phyloP scores from a whole-genome alignment of 2,888 invertebrate genomes.

The Drosophila emarginata region DNA sequence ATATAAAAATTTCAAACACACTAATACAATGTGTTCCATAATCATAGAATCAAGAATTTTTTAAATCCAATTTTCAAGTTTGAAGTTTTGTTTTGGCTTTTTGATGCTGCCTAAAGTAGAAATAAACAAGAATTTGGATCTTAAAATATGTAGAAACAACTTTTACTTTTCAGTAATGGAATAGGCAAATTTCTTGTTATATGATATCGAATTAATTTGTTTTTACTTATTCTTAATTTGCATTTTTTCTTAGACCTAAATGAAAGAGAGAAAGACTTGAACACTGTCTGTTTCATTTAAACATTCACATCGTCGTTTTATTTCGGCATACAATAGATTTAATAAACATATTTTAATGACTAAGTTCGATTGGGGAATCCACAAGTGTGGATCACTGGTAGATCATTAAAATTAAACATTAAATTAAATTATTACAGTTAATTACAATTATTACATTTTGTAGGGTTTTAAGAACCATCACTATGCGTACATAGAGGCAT shows the following conservation, averaged over 20 bases:
- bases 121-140: too few species aligned
- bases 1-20: neutral
- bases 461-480: constrained; percentile 60
- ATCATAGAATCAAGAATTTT: too few species aligned
- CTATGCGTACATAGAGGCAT: constrained; percentile 75
- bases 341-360: constrained; percentile 78
- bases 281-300: neutral
- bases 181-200: too few species aligned
- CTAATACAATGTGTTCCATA: too few species aligned
- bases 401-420: constrained; percentile 69
- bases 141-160: too few species aligned
- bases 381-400: constrained; percentile 51
- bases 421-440: constrained; percentile 75
- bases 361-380: constrained; percentile 70
- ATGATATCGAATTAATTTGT: too few species aligned
- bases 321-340: constrained; percentile 58
- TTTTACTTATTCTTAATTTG: too few species aligned
- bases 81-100: too few species aligned
- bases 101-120: too few species aligned
- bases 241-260: neutral
- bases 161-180: too few species aligned
- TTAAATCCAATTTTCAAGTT: too few species aligned
- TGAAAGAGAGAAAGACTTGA: neutral
- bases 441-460: constrained; percentile 75
- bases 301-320: constrained; percentile 59